A percentile compares a stretch with the other conserved stretches of the same genome.
These are phyloP conservation scores for Heliornis fulica DNA, from an alignment of 2,113 vertebrate species.

Conservation along the genomic window DNA sequence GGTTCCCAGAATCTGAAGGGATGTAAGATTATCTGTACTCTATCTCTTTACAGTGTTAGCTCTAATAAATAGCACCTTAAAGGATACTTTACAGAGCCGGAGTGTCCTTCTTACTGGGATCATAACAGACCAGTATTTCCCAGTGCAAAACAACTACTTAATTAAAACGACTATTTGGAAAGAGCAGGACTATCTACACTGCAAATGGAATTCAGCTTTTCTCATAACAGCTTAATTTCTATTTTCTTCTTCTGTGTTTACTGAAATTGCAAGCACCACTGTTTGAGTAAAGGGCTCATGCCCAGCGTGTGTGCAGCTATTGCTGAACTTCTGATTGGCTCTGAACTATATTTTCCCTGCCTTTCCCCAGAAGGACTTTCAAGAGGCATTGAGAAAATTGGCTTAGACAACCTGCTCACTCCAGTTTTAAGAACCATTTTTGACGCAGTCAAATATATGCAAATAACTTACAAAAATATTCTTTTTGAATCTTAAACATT, in stretches of 20 bases:
- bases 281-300: neutral
- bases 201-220: neutral
- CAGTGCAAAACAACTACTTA: neutral
- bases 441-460: neutral
- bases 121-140: neutral
- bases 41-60: neutral
- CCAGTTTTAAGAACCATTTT: neutral
- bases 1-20: neutral
- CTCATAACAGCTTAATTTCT: neutral
- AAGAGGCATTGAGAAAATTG: neutral
- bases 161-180: slow-evolving; percentile 3
- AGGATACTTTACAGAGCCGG: neutral
- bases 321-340: slow-evolving; percentile 13
- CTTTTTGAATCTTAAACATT: neutral
- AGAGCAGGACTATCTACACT: neutral
- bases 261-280: neutral
- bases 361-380: neutral
- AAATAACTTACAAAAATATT: neutral
- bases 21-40: neutral
- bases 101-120: neutral
- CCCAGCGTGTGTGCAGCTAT: neutral
- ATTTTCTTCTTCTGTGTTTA: neutral
- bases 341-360: neutral
- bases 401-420: neutral
- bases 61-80: neutral